These are phyloP conservation scores for Zygogramma bicolorata DNA, from an alignment of 2,888 invertebrate genomes.

Conservation along the genomic window DNA sequence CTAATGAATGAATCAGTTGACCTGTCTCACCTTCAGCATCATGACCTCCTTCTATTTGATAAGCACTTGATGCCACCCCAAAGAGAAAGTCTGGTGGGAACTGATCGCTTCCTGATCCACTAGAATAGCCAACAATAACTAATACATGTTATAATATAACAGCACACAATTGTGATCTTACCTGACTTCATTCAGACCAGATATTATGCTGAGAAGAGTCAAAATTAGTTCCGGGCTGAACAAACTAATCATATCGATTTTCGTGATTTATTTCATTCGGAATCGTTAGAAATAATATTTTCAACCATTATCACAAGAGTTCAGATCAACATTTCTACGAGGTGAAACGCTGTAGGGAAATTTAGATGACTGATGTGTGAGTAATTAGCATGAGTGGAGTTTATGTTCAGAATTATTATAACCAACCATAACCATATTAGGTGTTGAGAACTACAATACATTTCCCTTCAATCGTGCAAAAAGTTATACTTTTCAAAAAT, in stretches of 20 bases:
- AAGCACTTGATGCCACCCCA: slow-evolving; percentile 73
- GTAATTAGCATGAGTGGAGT: no score
- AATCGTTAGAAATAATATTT: background rate
- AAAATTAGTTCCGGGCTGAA: background rate
- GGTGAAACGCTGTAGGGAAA: background rate
- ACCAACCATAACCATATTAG: no score
- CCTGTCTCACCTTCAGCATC: slow-evolving; percentile 61
- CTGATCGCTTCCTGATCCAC: slow-evolving; percentile 37
- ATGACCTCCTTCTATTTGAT: slow-evolving; percentile 75
- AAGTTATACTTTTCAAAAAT: no score
- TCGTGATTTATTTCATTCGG: background rate
- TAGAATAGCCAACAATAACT: background rate
- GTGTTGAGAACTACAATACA: no score
- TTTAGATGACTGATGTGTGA: no score
- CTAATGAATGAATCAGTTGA: background rate
- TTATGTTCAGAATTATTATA: no score
- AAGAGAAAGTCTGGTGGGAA: slow-evolving; percentile 73
- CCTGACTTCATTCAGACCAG: background rate
- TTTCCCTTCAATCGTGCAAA: no score
- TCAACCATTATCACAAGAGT: background rate
- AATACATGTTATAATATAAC: background rate
- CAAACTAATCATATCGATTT: background rate
- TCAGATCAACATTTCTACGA: background rate
- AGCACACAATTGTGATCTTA: background rate
- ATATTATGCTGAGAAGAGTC: background rate